Conservation (phyloP, 2,113 vertebrate genomes). For the Eptesicus fuscus region DNA sequence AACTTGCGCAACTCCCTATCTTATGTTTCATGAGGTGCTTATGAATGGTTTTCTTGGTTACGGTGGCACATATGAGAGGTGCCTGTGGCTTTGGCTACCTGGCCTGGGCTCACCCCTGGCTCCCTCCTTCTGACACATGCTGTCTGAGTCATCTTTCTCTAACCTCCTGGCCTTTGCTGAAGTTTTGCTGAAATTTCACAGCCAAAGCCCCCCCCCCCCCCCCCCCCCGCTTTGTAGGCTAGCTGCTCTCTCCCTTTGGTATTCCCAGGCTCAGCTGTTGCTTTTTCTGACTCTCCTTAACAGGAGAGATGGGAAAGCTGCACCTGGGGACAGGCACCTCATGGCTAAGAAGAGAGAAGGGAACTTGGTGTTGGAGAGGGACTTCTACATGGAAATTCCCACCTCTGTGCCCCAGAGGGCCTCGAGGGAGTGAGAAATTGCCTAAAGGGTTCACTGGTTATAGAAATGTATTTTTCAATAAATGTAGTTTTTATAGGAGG, state of each 20-base stretch:
- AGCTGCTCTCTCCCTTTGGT: not conserved
- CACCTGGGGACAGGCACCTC: not conserved
- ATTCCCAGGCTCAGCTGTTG: not conserved
- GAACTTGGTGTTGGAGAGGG: not conserved
- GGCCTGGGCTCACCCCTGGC: fast-evolving
- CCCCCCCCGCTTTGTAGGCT: not conserved
- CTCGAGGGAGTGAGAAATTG: not conserved
- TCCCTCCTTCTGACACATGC: fast-evolving
- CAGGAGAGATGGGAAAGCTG: not conserved
- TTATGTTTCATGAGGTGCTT: fast-evolving
- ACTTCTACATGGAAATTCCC: not conserved
- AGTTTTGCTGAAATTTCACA: not conserved
- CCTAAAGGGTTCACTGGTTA: not conserved
- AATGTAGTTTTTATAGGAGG: not conserved
- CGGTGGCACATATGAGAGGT: fast-evolving
- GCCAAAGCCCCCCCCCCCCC: not conserved
- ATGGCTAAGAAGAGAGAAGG: not conserved
- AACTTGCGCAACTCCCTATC: fast-evolving
- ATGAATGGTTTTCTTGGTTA: not conserved
- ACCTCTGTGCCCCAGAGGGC: not conserved
- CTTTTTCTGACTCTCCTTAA: not conserved
- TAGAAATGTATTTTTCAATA: not conserved
- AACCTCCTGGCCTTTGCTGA: not conserved
- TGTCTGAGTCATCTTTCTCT: not conserved
- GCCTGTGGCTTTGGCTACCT: not conserved